Evolutionary conservation across 2,888 invertebrate species (phyloP).

Genomic region (Sphaerophoria rueppellii): DNA sequence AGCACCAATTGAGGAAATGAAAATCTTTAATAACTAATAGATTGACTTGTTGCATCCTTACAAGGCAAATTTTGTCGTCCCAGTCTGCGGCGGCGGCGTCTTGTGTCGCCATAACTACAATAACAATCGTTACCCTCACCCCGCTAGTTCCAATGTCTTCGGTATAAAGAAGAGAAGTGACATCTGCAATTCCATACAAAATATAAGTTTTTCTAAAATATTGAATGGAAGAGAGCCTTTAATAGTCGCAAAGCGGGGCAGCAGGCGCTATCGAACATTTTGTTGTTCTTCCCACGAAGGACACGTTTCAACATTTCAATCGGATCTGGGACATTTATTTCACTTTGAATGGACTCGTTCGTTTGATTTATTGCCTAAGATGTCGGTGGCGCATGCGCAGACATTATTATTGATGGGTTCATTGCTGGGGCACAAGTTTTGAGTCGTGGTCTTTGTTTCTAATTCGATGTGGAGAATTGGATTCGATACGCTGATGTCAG

Average conservation of each 20-base stretch:
- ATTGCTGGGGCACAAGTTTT: slow-evolving; percentile 37
- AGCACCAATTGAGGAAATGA: slow-evolving; percentile 69
- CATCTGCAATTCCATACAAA: slow-evolving; percentile 11
- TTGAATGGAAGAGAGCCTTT: not conserved
- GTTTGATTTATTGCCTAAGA: slow-evolving; percentile 58
- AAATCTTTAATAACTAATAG: slow-evolving; percentile 71
- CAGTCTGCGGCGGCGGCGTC: slow-evolving; percentile 32
- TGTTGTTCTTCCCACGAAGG: slow-evolving; percentile 48
- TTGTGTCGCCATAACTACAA: too few species aligned
- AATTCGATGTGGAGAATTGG: slow-evolving; percentile 27
- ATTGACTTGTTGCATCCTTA: slow-evolving; percentile 66
- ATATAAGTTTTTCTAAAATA: not conserved
- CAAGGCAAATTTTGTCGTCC: slow-evolving; percentile 63
- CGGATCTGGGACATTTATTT: slow-evolving; percentile 64
- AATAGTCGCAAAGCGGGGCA: not conserved
- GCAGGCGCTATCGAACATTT: slow-evolving; percentile 1
- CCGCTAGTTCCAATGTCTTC: not conserved
- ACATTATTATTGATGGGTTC: slow-evolving; percentile 46
- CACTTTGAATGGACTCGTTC: slow-evolving; percentile 22
- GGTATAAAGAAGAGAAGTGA: not conserved
- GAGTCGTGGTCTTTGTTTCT: slow-evolving; percentile 14
- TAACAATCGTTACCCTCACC: not conserved
- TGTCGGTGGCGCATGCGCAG: slow-evolving; percentile 22
- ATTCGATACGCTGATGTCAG: slow-evolving; percentile 47
- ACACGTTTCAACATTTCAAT: slow-evolving; percentile 50